phyloP scores from a whole-genome alignment of 2,888 invertebrate species.

The Lepidochrysops patricia region DNA sequence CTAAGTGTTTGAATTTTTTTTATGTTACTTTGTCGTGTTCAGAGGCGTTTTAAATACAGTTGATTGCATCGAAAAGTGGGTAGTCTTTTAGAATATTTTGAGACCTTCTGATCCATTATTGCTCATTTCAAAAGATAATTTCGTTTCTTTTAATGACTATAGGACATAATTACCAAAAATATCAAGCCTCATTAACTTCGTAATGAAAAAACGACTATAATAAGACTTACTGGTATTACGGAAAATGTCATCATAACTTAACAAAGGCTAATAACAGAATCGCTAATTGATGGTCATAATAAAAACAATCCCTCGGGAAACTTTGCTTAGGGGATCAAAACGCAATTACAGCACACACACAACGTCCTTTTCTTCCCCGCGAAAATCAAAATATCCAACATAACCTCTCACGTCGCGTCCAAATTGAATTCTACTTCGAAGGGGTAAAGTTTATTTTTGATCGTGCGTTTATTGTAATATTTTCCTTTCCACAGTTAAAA shows the following conservation, averaged over 20 bases:
- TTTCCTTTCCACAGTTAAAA: slow-evolving; percentile 40
- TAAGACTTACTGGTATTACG: neutral
- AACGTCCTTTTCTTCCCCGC: slow-evolving; percentile 33
- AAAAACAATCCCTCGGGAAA: slow-evolving; percentile 25
- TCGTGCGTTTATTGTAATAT: slow-evolving; percentile 34
- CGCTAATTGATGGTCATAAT: slow-evolving; percentile 14
- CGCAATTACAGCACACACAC: slow-evolving; percentile 50
- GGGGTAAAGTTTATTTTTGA: slow-evolving; percentile 24
- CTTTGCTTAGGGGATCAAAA: slow-evolving; percentile 41
- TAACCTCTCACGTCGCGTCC: slow-evolving; percentile 13
- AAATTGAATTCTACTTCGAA: slow-evolving; percentile 15
- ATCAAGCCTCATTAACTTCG: neutral
- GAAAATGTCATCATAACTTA: slow-evolving; percentile 12
- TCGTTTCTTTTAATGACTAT: neutral
- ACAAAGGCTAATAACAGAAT: slow-evolving; percentile 11
- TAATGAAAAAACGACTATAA: neutral
- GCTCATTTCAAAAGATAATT: neutral
- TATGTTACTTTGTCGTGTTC: no score
- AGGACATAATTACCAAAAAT: neutral
- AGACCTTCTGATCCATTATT: neutral
- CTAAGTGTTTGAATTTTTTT: no score
- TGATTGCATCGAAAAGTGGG: no score
- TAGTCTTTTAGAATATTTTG: no score
- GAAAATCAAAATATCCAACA: slow-evolving; percentile 27
- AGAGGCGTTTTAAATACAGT: no score